A percentile compares a stretch with the other conserved stretches of the same genome.
Evolutionary conservation across 2,888 invertebrate species (phyloP).

Genomic region (Cremastinae sp.): DNA sequence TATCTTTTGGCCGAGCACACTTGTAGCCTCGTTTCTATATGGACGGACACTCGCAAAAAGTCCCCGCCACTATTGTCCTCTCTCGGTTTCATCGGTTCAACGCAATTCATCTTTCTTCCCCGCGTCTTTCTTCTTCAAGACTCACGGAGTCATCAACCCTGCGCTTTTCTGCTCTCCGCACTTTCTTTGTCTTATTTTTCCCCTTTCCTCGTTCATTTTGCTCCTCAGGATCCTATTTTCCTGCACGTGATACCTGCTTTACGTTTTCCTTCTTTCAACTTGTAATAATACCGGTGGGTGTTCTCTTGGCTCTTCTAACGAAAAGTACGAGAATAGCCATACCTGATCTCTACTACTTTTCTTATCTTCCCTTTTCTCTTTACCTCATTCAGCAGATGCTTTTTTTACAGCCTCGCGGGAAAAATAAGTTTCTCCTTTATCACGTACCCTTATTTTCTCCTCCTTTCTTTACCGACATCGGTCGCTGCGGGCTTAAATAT

Average conservation of each 20-base stretch:
- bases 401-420: constrained; percentile 13
- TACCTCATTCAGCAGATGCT: constrained; percentile 43
- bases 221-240: constrained; percentile 54
- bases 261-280: constrained; percentile 60
- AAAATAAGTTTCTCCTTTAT: constrained; percentile 18
- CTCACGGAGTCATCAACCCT: constrained; percentile 60
- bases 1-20: constrained; percentile 54
- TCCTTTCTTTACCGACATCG: background rate
- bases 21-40: background rate
- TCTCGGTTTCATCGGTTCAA: constrained; percentile 55
- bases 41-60: constrained; percentile 22
- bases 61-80: constrained; percentile 51
- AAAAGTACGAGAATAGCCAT: constrained; percentile 17
- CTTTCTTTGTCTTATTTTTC: constrained; percentile 27
- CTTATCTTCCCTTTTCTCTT: constrained; percentile 32
- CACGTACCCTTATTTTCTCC: background rate
- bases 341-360: constrained; percentile 45
- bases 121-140: constrained; percentile 38
- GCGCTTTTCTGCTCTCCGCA: constrained; percentile 40
- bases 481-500: background rate
- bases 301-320: constrained; percentile 12
- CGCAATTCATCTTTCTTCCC: constrained; percentile 53
- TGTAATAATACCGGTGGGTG: constrained; percentile 40
- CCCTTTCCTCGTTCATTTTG: constrained; percentile 41
- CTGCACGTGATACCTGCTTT: constrained; percentile 64